Evolutionary conservation across 2,113 vertebrate species (phyloP), one percentile per base, ranked within the genome.

Genomic region (Clinocottus analis): DNA sequence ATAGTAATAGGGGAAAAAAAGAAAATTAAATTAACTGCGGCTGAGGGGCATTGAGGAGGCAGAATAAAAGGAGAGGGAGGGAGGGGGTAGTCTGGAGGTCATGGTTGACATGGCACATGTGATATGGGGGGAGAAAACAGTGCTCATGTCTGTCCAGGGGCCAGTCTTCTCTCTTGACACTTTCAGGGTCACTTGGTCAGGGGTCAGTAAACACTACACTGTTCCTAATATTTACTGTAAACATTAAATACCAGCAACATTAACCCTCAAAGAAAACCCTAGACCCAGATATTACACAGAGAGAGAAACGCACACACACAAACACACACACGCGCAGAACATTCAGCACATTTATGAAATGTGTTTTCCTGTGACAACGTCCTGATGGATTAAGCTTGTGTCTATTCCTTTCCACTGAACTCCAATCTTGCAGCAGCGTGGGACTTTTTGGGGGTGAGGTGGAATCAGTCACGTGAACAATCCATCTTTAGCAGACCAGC

Each of bases 381-480:
- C 47, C 35, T 71, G 51, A 66, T 75, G 45, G 45, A 84, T 67
- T 67, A 51, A 65, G 21, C 41, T 37, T 49, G 72, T 71, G 12
- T 67, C 56, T 79, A 51, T 88, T 93, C 64, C 29, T 72, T 88
- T 64, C 61, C 74, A 33, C n/a, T 90, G 86, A 90, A 83, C 80
- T 89, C 88, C 87, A 67, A 77, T 81, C 63, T 93, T 58, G 75
- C 86, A 88, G 77, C 75, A 55, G 16, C 14, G 60, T 93, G 93
- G 71, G 75, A 91, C 84, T 66, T 86, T 43, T 55, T 77, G 70
- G 51, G 69, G 39, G 66, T 72, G 79, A 74, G 75, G 66, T 33
- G 72, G 47, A 83, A 77, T 83, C 67, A 72, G 68, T 68, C 72
- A 88, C 85, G 79, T 65, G 72, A 82, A 81, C 47, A 61, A 80